Evolutionary conservation across 2,888 invertebrate species (phyloP).

Genomic region (Drosophila prostipennis): DNA sequence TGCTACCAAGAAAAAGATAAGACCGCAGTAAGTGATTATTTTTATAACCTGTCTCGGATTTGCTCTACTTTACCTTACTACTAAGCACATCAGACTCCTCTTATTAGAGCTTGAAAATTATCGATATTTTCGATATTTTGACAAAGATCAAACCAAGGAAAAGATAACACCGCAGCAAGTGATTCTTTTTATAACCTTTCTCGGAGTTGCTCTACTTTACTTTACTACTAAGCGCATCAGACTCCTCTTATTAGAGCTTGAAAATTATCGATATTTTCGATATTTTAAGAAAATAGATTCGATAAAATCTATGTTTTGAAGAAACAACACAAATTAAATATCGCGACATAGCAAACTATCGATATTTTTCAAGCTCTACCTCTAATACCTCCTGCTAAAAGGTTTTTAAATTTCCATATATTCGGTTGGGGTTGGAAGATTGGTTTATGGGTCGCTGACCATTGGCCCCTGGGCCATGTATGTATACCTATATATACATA

Average conservation of each 20-base stretch:
- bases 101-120: no score
- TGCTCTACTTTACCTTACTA: not conserved
- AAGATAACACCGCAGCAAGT: not conserved
- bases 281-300: no score
- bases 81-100: not conserved
- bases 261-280: no score
- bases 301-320: no score
- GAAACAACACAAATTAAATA: no score
- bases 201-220: not conserved
- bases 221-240: not conserved
- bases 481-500: not conserved
- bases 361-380: no score
- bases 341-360: no score
- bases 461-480: constrained; percentile 33
- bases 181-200: not conserved
- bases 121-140: no score
- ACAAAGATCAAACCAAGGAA: no score
- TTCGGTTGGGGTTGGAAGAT: constrained; percentile 14
- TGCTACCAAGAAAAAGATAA: not conserved
- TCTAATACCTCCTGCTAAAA: not conserved
- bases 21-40: not conserved
- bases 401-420: constrained; percentile 9
- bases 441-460: constrained; percentile 43
- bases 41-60: not conserved
- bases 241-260: no score